Conservation (phyloP, 2,888 invertebrate genomes). For the Plebejus anna region DNA sequence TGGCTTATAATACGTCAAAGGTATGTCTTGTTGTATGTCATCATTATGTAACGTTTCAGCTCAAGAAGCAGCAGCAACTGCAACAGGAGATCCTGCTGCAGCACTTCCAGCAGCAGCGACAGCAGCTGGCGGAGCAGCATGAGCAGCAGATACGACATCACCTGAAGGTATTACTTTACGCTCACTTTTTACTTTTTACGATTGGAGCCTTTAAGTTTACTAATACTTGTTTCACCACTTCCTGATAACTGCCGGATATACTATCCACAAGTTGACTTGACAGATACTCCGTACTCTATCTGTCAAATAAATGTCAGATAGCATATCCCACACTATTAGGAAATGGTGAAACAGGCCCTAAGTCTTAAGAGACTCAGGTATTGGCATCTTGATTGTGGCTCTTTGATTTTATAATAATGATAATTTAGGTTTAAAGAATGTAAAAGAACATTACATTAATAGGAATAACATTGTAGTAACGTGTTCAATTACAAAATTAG, state of each 20-base stretch:
- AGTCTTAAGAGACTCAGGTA: no score
- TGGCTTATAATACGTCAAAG: neutral
- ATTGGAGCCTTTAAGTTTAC: no score
- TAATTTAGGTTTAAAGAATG: no score
- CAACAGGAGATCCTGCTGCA: conserved; percentile 95
- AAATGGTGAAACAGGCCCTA: no score
- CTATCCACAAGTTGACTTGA: no score
- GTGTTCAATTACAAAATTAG: neutral
- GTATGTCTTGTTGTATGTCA: neutral
- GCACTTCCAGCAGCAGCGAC: conserved; percentile 94
- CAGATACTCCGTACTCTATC: no score
- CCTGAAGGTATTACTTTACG: conserved; percentile 82
- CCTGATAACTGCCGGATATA: no score
- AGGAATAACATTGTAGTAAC: neutral
- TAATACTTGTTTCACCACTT: no score
- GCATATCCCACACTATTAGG: no score
- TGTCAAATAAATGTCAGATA: no score
- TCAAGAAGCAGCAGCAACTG: conserved; percentile 95
- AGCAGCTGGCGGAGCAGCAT: conserved; percentile 93
- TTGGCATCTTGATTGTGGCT: no score
- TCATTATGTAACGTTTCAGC: conserved; percentile 77
- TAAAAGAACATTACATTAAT: neutral
- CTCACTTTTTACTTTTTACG: neutral
- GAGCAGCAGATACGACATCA: conserved; percentile 94
- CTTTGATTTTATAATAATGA: no score